Evolutionary conservation across 2,888 invertebrate species (phyloP).

Genomic region (Cacoxenus indagator): DNA sequence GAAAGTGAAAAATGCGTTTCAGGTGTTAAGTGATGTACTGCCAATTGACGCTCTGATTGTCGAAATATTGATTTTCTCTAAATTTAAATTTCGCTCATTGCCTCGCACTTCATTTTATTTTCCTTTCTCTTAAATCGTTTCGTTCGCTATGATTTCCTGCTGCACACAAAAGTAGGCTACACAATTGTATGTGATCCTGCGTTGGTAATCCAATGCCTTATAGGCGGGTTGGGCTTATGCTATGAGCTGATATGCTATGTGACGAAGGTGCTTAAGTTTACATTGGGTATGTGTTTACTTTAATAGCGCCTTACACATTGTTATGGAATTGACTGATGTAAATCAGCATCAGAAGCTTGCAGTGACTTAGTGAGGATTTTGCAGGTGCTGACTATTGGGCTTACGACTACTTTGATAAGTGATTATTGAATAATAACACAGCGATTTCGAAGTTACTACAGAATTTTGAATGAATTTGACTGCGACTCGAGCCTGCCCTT

Average conservation of each 20-base stretch:
- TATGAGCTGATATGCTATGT: not conserved
- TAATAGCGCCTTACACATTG: not conserved
- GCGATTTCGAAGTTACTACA: too few relatives aligned
- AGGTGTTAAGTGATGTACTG: constrained; percentile 63
- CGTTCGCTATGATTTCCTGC: not conserved
- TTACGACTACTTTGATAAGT: too few relatives aligned
- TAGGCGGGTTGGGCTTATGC: constrained; percentile 30
- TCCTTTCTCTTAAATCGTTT: constrained; percentile 28
- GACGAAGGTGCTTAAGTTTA: not conserved
- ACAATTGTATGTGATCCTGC: constrained; percentile 49
- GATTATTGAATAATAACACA: too few relatives aligned
- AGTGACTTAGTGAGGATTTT: too few relatives aligned
- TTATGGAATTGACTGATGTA: constrained; percentile 32
- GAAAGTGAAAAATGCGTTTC: constrained; percentile 64
- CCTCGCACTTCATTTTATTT: constrained; percentile 13
- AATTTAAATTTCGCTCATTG: constrained; percentile 29
- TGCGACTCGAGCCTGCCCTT: too few relatives aligned
- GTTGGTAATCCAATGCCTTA: constrained; percentile 23
- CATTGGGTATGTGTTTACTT: not conserved
- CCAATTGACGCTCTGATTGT: constrained; percentile 57
- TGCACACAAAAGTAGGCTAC: constrained; percentile 44
- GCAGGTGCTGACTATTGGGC: too few relatives aligned
- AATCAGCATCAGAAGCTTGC: too few relatives aligned
- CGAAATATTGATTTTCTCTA: constrained; percentile 50
- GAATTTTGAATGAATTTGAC: too few relatives aligned